Base-by-base conservation (phyloP, 2,113 vertebrate species). In the Labeo catla region DNA sequence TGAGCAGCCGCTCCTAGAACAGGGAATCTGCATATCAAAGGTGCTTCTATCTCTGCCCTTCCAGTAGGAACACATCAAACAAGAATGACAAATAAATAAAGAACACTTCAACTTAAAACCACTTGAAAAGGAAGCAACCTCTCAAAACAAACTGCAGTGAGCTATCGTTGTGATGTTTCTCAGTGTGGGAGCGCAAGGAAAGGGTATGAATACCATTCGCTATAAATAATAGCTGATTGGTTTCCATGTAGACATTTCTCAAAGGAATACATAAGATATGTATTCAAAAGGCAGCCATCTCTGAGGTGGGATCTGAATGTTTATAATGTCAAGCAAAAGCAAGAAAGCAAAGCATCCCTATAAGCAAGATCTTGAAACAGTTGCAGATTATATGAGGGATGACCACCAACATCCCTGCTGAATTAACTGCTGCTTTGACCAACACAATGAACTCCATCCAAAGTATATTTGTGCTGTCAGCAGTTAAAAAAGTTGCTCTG, bases 21-120 rank as follows among this genome's bases (percentile, higher is more conserved):
- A 12, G n/a, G 9, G 39, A 50, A 85, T 88, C 77, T 85, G 72
- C 85, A 86, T 88, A 86, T 89, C 88, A 89, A 89, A 86, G 76
- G 49, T 76, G 49, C 23, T n/a, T 85, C 47, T 36, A 23, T 84
- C 45, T 81, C 68, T 65, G 76, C 7, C 61, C n/a, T 81, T 49
- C 52, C 45, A 50, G 28, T 12, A 79, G 34, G 12, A 66, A 59
- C 72, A 82, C 45, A 83, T 84, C 77, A 84, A 73, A 59, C 50
- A 50, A 15, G 19, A 50, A 81, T 43, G 49, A 59, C 57, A 84
- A 66, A 84, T 66, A 79, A 86, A 84, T 83, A 79, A 59, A 86
- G 43, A 66, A 52, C 68, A 76, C 80, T 78, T 88, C 49, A 83
- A 54, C 45, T 68, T 78, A 61, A 36, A 72, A 81, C 49, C 72